These are phyloP conservation scores for Keiferia lycopersicella DNA, from an alignment of 2,888 invertebrate species.

Conservation along the genomic window DNA sequence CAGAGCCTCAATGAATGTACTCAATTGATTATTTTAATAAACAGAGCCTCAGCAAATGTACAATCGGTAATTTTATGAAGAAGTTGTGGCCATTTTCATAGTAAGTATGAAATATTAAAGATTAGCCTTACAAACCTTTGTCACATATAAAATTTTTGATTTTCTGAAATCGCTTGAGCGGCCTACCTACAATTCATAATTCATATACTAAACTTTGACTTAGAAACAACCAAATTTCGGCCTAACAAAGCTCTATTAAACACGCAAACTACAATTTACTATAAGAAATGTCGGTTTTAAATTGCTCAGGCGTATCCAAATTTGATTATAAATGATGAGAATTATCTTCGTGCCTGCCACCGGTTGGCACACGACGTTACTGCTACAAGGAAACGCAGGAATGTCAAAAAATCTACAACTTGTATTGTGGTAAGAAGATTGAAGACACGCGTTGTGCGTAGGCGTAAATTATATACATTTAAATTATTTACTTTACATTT, in stretches of 20 bases:
- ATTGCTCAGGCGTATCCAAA: slow-evolving; percentile 31
- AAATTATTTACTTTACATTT: too few species aligned
- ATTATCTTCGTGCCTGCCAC: slow-evolving; percentile 60
- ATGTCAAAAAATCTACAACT: slow-evolving; percentile 43
- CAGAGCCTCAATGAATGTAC: too few species aligned
- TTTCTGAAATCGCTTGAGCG: too few species aligned
- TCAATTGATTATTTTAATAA: too few species aligned
- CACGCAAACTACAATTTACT: slow-evolving; percentile 24
- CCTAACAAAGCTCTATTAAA: slow-evolving; percentile 17
- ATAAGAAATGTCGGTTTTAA: slow-evolving; percentile 24
- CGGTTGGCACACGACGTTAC: slow-evolving; percentile 52
- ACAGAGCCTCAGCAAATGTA: too few species aligned
- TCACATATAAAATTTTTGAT: too few species aligned
- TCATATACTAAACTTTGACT: not conserved
- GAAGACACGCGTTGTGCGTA: slow-evolving; percentile 37
- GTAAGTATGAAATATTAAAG: too few species aligned
- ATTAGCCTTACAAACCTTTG: too few species aligned
- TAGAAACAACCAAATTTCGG: not conserved
- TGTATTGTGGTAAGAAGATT: slow-evolving; percentile 33
- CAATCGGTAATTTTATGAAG: too few species aligned
- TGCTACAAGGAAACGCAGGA: slow-evolving; percentile 37
- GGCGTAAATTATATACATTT: too few species aligned
- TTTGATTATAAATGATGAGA: slow-evolving; percentile 26
- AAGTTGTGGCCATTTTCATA: too few species aligned
- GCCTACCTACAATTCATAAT: not conserved